Percentiles rank a stretch among this genome's conserved stretches.
Conservation (phyloP, 1,140 invertebrate genomes). For the Saccostrea echinata region DNA sequence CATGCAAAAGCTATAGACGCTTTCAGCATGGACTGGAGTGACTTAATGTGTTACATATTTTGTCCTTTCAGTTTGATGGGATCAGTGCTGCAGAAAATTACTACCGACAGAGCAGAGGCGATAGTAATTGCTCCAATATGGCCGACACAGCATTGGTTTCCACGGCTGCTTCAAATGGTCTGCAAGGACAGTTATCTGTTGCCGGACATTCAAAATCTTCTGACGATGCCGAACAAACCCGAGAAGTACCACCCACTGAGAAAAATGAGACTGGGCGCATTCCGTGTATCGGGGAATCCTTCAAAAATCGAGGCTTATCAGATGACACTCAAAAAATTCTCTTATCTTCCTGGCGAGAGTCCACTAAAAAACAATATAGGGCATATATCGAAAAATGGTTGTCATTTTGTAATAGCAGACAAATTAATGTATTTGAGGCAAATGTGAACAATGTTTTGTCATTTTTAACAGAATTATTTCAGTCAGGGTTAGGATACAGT, state of each 20-base stretch:
- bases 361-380: too few relatives aligned
- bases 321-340: background rate
- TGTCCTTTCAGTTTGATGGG: conserved; percentile 54
- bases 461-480: too few relatives aligned
- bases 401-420: conserved; percentile 30
- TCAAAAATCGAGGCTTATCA: conserved; percentile 51
- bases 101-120: background rate
- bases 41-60: conserved; percentile 50
- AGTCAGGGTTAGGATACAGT: too few relatives aligned
- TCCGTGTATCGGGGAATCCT: conserved; percentile 32
- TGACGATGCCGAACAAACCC: too few relatives aligned
- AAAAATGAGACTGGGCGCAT: conserved; percentile 45
- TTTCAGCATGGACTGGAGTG: conserved; percentile 53
- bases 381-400: too few relatives aligned
- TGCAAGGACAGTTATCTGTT: conserved; percentile 5
- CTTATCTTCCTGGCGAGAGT: conserved; percentile 10
- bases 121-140: conserved; percentile 59
- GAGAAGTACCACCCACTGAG: background rate
- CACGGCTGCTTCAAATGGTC: conserved; percentile 1
- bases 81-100: conserved; percentile 14
- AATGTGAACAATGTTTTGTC: too few relatives aligned
- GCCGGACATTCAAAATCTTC: too few relatives aligned
- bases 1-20: conserved; percentile 56
- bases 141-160: too few relatives aligned
- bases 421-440: too few relatives aligned